A percentile compares a stretch with the other conserved stretches of the same genome.
Conservation (phyloP, 1,140 invertebrate species). For the Myzus persicae region DNA sequence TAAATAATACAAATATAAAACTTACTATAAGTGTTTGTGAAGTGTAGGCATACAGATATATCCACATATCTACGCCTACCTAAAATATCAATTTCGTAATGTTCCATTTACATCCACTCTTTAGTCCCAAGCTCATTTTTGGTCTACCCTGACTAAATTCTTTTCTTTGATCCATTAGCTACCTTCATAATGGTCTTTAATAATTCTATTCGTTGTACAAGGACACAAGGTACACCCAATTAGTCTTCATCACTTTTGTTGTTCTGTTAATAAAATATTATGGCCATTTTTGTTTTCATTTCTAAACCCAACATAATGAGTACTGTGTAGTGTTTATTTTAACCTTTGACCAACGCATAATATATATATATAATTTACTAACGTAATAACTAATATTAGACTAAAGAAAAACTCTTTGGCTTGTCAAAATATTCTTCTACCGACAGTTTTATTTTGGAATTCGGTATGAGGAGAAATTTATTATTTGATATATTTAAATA, state of each 20-base stretch:
- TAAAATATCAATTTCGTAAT: slow-evolving; percentile 26
- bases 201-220: not conserved
- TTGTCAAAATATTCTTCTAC: not conserved
- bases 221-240: not conserved
- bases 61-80: not conserved
- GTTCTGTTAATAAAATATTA: not conserved
- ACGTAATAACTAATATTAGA: too few relatives aligned
- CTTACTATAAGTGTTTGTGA: too few relatives aligned
- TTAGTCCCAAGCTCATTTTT: not conserved
- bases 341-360: not conserved
- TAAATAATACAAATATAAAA: not conserved
- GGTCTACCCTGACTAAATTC: not conserved
- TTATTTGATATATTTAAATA: too few relatives aligned
- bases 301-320: not conserved
- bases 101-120: not conserved
- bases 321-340: not conserved
- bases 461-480: too few relatives aligned
- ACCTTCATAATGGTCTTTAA: not conserved
- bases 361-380: too few relatives aligned
- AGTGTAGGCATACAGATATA: too few relatives aligned
- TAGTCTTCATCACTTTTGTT: slow-evolving; percentile 18
- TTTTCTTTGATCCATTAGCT: not conserved
- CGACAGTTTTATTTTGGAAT: not conserved
- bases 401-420: not conserved
- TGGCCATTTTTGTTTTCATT: not conserved